Base-by-base conservation (phyloP, 2,797 vertebrate genomes). In the Adrianichthys oophorus region DNA sequence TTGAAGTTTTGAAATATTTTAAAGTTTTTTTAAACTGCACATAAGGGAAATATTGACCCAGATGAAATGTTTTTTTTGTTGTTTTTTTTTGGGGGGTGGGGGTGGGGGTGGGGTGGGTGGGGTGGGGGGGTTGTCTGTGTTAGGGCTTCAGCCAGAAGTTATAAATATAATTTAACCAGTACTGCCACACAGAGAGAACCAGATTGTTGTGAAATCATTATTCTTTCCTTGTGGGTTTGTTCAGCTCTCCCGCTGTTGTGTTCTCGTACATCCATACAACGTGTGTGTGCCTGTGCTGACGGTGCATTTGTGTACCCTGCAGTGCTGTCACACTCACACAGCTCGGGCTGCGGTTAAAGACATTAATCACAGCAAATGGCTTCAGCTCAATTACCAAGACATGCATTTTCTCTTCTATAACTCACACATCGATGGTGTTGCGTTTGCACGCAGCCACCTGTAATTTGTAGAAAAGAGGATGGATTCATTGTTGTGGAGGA, bases 341-440 rank as follows among this genome's bases (percentile, higher is more conserved):
- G 70, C 72, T 59, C 48, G 17, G 72, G 62, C 59, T 4, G 0
- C 62, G 69, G 72, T 70, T 67, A 72, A 79, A 79, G 59, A 52
- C 82, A 90, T 90, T 88, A 80, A 89, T 88, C 87, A 87, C 85
- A 79, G 76, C 69, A 75, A 18, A 47, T 56, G 68, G 53, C 72
- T 84, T 77, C 69, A 67, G 77, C 82, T 85, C 83, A 49, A 74
- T 88, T 84, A 87, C 77, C 76, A 68, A 80, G 80, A 79, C 79
- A 78, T 70, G 65, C 80, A 54, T 72, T 82, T 81, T 52, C 79
- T 86, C 83, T 70, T 73, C 59, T 68, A 55, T 48, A 78, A 70
- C 77, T 37, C 17, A 48, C 57, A 41, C 54, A 62, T 65, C 43
- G 23, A 48, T 2, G 58, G 58, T 42, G 66, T 74, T 62, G 72